A percentile compares a stretch with the other conserved stretches of the same genome.
phyloP scores from a whole-genome alignment of 2,888 invertebrate species.

The Epirrita christyi region DNA sequence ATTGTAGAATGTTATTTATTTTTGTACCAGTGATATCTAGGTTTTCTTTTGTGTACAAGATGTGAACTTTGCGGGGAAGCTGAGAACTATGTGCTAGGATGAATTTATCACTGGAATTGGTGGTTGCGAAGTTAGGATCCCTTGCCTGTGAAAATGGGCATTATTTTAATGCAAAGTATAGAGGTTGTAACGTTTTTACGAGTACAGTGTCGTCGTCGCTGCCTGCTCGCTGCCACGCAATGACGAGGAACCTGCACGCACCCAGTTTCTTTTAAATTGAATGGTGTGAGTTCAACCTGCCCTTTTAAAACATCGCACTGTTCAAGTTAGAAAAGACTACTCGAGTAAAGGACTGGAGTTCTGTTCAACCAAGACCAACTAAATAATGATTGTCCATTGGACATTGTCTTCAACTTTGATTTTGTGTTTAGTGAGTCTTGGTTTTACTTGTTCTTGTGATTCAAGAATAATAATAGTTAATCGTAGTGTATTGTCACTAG shows the following conservation, averaged over 20 bases:
- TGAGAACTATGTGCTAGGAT: slow-evolving; percentile 81
- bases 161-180: slow-evolving; percentile 97
- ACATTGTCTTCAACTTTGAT: slow-evolving; percentile 61
- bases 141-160: slow-evolving; percentile 91
- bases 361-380: slow-evolving; percentile 85
- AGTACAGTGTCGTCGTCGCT: slow-evolving; percentile 76
- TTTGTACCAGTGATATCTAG: slow-evolving; percentile 69
- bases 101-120: slow-evolving; percentile 78
- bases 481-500: slow-evolving; percentile 39
- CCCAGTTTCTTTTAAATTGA: slow-evolving; percentile 84
- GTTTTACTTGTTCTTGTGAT: slow-evolving; percentile 76
- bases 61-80: slow-evolving; percentile 84
- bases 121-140: slow-evolving; percentile 82
- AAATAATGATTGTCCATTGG: slow-evolving; percentile 73
- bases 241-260: slow-evolving; percentile 75
- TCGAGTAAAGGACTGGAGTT: slow-evolving; percentile 83
- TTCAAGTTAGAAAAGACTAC: slow-evolving; percentile 84
- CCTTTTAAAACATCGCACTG: slow-evolving; percentile 77
- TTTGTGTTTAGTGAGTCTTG: slow-evolving; percentile 85
- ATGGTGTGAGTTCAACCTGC: slow-evolving; percentile 81
- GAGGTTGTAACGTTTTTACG: slow-evolving; percentile 89
- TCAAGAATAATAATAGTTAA: slow-evolving; percentile 55
- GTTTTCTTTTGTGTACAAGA: slow-evolving; percentile 79
- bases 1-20: slow-evolving; percentile 64
- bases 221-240: slow-evolving; percentile 54